Evolutionary conservation across 2,888 invertebrate genomes (phyloP), one percentile per base, ranked within the genome.

Genomic region (Nycteola revayana): DNA sequence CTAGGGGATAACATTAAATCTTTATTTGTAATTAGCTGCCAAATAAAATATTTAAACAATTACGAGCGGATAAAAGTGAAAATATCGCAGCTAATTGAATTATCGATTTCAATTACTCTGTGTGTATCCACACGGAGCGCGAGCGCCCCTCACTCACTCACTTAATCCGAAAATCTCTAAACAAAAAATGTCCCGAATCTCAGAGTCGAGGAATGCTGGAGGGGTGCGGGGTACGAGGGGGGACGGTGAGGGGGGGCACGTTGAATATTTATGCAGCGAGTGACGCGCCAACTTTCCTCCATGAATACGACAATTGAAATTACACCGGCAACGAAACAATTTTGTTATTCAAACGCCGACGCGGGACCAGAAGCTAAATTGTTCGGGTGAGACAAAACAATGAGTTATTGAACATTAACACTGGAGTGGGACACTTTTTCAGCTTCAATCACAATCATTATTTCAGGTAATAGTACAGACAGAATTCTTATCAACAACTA

Each of bases 301-400:
- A 64, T 64, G 61, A 63, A 64, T 63, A 57, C 52, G 58, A 63
- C 66, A 58, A 71, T 74, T 70, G 66, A 68, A 69, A 69, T 70
- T 52, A 62, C 54, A 51, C 51, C 42, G 29, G 41, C 36, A 38
- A 38, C 50, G 57, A 50, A 53, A 51, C 57, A 57, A 47, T 53
- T 50, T 57, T 57, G 46, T 49, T 58, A 58, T 55, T 60, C 52
- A 49, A 49, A 49, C 50, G 41, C 22, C 14, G 14, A 14, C 2
- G 14, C 5, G 14, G 14, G 14, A 5, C 3, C 2, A 14, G 14
- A 26, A 34, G 33, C 10, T 25, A 42, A 53, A 14, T 14, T 14
- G 14, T 14, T 14, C 14, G 14, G 5, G 14, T 14, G 14, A 3
- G 14, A 45, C 50, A 49, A 37, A 60, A 61, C 54, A 58, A 52